Base-by-base conservation (phyloP, 2,797 vertebrate species). In the Tadarida brasiliensis region DNA sequence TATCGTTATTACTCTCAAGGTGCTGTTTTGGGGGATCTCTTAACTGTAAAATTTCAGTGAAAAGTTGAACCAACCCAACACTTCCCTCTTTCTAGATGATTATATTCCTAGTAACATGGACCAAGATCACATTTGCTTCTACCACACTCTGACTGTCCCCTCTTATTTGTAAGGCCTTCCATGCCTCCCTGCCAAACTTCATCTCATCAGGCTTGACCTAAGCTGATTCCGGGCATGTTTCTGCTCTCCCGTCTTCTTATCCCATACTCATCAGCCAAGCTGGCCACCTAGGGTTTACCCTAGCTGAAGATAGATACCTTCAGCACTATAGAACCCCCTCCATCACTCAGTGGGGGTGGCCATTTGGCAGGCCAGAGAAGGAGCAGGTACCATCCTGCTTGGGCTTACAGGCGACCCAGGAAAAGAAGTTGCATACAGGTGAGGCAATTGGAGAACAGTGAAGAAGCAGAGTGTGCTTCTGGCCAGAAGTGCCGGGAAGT, bases 401-500 rank as follows among this genome's bases (percentile, higher is more conserved):
- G 57, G 76, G 67, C 49, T 54, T 26, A 35, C 15, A 56, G 59
- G 35, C 8, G 1, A 35, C 92, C 51, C 51, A 12, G 56, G 71
- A 63, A 68, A 15, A 67, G 83, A 76, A 84, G 22, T 49, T 16
- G 49, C 24, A 0, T 14, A 30, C 20, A 39, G 26, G 22, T 33
- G 90, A 54, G 28, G 87, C 78, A 49, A 1, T 0, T 15, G 49
- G 74, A 94, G 76, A 65, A 39, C n/a, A 11, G 16, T 24, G 7
- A n/a, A 2, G n/a, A 76, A 47, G 74, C 30, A 49, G 57, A 57
- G n/a, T 30, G 54, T 17, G 26, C 93, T 87, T 95, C 91, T 71
- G 95, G 82, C 56, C 56, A 16, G 65, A 85, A 88, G 82, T 47
- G 49, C 94, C 33, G 65, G 78, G 65, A 86, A 83, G 71, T 71